These are phyloP conservation scores for Antechinus stuartii DNA, from an alignment of 2,113 vertebrate genomes.

Conservation along the genomic window DNA sequence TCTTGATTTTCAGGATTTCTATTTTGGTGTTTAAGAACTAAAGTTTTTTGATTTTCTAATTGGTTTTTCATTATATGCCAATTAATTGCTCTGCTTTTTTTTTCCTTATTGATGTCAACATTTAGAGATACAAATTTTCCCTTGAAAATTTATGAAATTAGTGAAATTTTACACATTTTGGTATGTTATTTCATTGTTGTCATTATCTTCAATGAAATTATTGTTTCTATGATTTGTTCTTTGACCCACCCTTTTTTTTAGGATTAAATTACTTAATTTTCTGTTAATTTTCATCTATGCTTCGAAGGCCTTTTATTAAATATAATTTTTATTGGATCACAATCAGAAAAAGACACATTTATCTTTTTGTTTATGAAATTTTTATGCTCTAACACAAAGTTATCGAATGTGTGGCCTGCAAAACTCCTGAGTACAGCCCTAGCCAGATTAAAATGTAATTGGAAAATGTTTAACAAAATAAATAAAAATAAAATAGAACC, in stretches of 20 bases:
- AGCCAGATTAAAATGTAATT: neutral
- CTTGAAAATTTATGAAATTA: no score
- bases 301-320: neutral
- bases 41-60: neutral
- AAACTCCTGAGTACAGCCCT: neutral
- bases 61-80: neutral
- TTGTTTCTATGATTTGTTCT: neutral
- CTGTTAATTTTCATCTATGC: neutral
- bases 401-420: neutral
- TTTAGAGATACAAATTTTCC: neutral
- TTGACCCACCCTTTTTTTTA: neutral
- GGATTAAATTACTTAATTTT: neutral
- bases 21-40: neutral
- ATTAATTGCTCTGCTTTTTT: neutral
- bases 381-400: neutral
- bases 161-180: neutral
- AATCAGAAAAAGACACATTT: neutral
- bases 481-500: neutral
- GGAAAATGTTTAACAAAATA: slow-evolving; percentile 3
- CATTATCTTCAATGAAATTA: neutral
- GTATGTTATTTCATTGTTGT: neutral
- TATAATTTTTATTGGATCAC: neutral
- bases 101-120: neutral
- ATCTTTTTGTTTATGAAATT: neutral
- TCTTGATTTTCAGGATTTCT: neutral